Conservation (phyloP, 2,888 invertebrate species). For the Dyspetes luteomarginatus region DNA sequence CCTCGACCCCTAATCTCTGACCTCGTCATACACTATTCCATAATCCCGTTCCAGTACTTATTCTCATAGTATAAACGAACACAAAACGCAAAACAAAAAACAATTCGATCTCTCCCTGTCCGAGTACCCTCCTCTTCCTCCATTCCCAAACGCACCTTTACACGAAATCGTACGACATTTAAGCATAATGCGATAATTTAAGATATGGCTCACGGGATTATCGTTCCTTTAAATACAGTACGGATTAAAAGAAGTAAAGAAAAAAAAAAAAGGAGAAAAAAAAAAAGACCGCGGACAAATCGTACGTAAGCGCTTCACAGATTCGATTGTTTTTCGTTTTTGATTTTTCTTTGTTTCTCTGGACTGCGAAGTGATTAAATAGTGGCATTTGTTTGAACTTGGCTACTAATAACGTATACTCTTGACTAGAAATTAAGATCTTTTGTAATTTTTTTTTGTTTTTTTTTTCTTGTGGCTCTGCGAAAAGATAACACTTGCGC, state of each 20-base stretch:
- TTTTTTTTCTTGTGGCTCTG: not conserved
- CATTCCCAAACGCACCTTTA: conserved; percentile 72
- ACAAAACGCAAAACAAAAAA: conserved; percentile 45
- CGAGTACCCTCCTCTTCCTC: not conserved
- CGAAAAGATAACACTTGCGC: not conserved
- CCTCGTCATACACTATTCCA: conserved; percentile 77
- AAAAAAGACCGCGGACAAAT: conserved; percentile 69
- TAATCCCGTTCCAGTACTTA: conserved; percentile 78
- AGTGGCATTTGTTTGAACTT: conserved; percentile 40
- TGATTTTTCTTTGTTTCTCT: not conserved
- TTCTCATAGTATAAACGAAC: conserved; percentile 65
- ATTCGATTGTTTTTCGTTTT: conserved; percentile 75
- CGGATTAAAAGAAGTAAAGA: conserved; percentile 58
- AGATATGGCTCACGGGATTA: conserved; percentile 78
- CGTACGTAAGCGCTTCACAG: conserved; percentile 74
- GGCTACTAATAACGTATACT: conserved; percentile 32
- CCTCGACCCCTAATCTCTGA: not conserved
- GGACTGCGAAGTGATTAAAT: conserved; percentile 50
- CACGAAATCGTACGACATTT: conserved; percentile 79
- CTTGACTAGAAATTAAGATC: conserved; percentile 50
- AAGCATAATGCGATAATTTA: conserved; percentile 79
- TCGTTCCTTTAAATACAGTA: conserved; percentile 75
- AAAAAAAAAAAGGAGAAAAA: conserved; percentile 67
- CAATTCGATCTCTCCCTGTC: conserved; percentile 53
- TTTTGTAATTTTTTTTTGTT: conserved; percentile 13